A percentile compares a stretch with the other conserved stretches of the same genome.
Evolutionary conservation across 2,888 invertebrate genomes (phyloP).

Genomic region (Napeogenes sylphis): DNA sequence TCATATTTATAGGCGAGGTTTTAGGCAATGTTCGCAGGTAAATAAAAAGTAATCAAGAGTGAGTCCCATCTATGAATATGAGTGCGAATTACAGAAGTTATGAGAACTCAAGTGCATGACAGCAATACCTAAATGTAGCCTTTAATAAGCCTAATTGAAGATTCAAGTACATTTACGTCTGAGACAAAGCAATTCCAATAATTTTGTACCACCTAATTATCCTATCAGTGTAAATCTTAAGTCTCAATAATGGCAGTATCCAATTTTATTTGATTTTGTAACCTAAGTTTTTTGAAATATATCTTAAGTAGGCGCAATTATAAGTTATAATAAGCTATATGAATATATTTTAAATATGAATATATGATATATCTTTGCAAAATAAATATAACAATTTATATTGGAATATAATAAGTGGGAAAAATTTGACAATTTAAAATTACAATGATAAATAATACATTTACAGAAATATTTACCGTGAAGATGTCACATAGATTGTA

Average conservation of each 20-base stretch:
- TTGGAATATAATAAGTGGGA: no score
- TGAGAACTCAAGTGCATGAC: constrained; percentile 13
- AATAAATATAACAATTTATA: no score
- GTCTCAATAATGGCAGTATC: constrained; percentile 28
- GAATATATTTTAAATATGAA: no score
- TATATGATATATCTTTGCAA: no score
- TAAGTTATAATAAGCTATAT: constrained; percentile 1
- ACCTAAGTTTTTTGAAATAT: background rate
- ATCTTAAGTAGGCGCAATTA: background rate
- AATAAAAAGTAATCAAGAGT: background rate
- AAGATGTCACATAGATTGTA: no score
- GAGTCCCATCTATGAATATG: constrained; percentile 17
- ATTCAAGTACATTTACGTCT: constrained; percentile 19
- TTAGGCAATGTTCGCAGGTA: constrained; percentile 13
- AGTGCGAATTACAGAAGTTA: constrained; percentile 19
- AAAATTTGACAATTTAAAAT: no score
- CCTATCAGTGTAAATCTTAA: constrained; percentile 25
- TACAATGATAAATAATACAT: no score
- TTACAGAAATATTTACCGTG: no score
- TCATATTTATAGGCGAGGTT: constrained; percentile 26
- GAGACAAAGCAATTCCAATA: constrained; percentile 28
- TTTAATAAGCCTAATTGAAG: constrained; percentile 24
- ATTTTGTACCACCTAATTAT: constrained; percentile 22
- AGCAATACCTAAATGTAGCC: constrained; percentile 10
- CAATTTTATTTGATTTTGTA: constrained; percentile 15